Conservation (phyloP, 2,113 vertebrate species). For the Marmota flaviventris region DNA sequence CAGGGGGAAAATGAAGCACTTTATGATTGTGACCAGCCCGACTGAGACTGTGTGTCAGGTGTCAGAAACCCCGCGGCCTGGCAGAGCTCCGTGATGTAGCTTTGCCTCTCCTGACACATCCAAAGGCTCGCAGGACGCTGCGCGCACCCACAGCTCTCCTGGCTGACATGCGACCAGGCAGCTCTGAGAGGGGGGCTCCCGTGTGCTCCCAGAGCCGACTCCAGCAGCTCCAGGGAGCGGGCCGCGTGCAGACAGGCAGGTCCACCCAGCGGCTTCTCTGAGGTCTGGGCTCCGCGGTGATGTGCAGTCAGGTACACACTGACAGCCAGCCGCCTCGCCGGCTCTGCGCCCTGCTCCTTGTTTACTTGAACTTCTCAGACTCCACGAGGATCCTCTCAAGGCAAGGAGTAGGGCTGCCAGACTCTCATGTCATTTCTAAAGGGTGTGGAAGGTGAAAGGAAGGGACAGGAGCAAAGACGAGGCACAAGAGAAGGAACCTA, state of each 20-base stretch:
- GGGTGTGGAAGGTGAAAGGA: background rate
- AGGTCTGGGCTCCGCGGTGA: background rate
- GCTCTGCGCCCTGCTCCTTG: background rate
- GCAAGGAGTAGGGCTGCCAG: background rate
- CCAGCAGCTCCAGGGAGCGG: background rate
- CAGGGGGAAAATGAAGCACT: background rate
- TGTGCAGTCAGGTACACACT: background rate
- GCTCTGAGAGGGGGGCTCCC: background rate
- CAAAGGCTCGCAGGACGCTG: background rate
- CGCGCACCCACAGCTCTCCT: fast-evolving
- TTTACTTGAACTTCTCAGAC: background rate
- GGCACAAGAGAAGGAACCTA: fast-evolving
- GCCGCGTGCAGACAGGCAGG: background rate
- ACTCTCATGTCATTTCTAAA: background rate
- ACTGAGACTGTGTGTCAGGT: background rate
- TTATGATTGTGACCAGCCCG: background rate
- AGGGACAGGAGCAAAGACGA: fast-evolving
- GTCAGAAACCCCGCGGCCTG: background rate
- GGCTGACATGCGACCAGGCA: fast-evolving
- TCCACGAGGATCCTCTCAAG: background rate
- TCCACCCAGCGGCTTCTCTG: background rate
- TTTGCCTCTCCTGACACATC: background rate
- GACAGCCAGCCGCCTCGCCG: background rate
- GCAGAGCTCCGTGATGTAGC: background rate
- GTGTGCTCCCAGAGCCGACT: background rate